These are phyloP conservation scores for Vireo griseus DNA, from an alignment of 2,797 vertebrate species.

Conservation along the genomic window DNA sequence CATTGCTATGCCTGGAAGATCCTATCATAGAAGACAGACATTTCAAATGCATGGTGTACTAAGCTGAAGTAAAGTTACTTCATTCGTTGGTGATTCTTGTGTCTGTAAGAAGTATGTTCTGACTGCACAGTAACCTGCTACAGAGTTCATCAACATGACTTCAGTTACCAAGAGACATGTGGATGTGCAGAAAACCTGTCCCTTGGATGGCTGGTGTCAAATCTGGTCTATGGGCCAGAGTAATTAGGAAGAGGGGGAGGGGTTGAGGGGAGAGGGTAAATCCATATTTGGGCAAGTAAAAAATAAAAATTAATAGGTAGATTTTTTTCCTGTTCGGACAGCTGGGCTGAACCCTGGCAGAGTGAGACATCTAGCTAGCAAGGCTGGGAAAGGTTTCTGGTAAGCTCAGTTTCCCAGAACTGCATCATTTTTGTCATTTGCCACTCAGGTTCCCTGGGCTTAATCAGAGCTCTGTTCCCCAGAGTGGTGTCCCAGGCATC, in stretches of 20 bases:
- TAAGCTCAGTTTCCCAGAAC: background rate
- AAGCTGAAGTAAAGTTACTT: slow-evolving; percentile 6
- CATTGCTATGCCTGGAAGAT: background rate
- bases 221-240: background rate
- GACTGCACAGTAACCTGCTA: background rate
- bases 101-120: background rate
- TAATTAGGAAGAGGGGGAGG: background rate
- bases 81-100: background rate
- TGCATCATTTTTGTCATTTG: background rate
- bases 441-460: background rate
- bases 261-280: rapidly evolving
- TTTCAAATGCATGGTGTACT: slow-evolving; percentile 10
- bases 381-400: background rate
- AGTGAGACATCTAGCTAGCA: background rate
- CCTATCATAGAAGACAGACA: slow-evolving; percentile 12
- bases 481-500: background rate
- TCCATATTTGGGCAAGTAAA: background rate
- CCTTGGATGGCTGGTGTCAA: background rate
- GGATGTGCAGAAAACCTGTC: background rate
- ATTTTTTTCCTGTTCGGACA: background rate
- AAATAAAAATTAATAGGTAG: background rate
- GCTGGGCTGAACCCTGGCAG: background rate
- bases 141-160: background rate
- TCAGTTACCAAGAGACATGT: background rate
- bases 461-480: background rate